These are phyloP conservation scores for Labia minor DNA, from an alignment of 2,888 invertebrate species.

Conservation along the genomic window DNA sequence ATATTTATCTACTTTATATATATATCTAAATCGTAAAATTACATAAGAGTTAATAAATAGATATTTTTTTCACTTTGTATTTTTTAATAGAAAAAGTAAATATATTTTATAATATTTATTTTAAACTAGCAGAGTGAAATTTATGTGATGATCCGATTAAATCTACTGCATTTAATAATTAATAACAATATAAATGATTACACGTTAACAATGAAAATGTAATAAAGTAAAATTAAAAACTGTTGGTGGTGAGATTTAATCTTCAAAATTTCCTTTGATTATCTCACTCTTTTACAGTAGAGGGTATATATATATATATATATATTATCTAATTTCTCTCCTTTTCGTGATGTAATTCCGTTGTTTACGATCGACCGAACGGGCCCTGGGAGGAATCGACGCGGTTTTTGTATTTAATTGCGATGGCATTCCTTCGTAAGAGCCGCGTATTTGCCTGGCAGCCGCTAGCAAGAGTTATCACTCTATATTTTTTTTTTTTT, in stretches of 20 bases:
- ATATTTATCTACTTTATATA: too few species aligned
- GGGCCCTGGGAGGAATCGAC: conserved; percentile 13
- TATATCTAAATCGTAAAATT: too few species aligned
- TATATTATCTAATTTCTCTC: neutral
- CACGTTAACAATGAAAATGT: neutral
- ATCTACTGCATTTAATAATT: too few species aligned
- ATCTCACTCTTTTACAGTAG: neutral
- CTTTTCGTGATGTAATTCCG: conserved; percentile 1
- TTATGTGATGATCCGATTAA: too few species aligned
- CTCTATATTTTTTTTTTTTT: neutral
- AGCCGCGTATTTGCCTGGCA: neutral
- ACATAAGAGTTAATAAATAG: too few species aligned
- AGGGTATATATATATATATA: neutral
- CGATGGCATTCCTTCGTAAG: neutral
- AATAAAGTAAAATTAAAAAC: neutral
- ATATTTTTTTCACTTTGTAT: too few species aligned
- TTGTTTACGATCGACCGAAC: conserved; percentile 7
- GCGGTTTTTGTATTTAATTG: conserved; percentile 13
- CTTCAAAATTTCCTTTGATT: neutral
- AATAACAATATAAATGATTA: too few species aligned
- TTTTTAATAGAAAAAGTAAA: too few species aligned
- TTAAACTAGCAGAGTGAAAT: too few species aligned
- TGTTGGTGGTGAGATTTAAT: neutral
- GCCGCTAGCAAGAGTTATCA: conserved; percentile 1
- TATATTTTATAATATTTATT: too few species aligned